Conservation (phyloP, 1,140 invertebrate genomes). For the Tenebrio molitor region DNA sequence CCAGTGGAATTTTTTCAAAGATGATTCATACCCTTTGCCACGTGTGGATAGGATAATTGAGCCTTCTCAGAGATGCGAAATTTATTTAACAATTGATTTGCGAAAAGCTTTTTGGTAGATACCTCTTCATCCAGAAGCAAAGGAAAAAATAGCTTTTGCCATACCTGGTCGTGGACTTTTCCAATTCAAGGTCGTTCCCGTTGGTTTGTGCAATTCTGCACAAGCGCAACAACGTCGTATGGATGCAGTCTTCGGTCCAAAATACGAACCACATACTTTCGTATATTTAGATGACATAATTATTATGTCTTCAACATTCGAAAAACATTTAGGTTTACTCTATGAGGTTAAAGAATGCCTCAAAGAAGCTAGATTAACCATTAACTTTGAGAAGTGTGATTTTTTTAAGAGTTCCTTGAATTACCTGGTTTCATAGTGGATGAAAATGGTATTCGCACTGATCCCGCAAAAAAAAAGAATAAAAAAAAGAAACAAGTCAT, state of each 20-base stretch:
- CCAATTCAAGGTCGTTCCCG: conserved; percentile 63
- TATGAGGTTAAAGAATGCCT: background rate
- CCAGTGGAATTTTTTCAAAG: too few species aligned
- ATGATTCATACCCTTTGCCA: conserved; percentile 60
- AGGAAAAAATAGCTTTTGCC: conserved; percentile 64
- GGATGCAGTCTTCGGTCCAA: conserved; percentile 62
- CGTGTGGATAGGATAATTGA: conserved; percentile 58
- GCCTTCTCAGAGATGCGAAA: conserved; percentile 56
- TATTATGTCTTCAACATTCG: background rate
- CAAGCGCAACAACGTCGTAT: conserved; percentile 65
- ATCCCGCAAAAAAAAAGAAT: conserved; percentile 4
- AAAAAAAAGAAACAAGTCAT: background rate
- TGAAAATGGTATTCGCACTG: background rate
- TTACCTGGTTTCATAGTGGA: conserved; percentile 1
- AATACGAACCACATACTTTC: conserved; percentile 59
- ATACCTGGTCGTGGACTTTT: conserved; percentile 62
- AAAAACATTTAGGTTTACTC: background rate
- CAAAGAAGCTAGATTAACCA: background rate
- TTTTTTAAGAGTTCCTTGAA: background rate
- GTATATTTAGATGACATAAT: conserved; percentile 24
- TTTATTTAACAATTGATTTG: conserved; percentile 63
- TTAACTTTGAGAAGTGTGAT: background rate
- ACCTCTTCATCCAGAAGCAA: conserved; percentile 49
- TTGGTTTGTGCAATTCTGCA: conserved; percentile 63
- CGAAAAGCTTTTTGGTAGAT: conserved; percentile 64